phyloP scores from a whole-genome alignment of 1,140 invertebrate species.

The Oscheius sp. region DNA sequence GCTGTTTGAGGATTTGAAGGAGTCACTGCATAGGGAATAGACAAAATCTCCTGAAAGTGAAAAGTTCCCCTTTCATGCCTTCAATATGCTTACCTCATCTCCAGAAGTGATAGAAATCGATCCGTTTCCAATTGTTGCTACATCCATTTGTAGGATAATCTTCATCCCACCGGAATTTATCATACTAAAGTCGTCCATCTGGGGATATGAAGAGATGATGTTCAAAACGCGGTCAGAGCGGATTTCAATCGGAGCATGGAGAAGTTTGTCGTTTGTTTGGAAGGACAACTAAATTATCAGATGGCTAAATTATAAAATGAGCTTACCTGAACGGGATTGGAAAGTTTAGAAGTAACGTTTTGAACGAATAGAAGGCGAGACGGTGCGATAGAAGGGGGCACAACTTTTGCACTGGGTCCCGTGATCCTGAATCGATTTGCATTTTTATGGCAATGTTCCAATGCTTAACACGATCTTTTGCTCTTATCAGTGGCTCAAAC shows the following conservation, averaged over 20 bases:
- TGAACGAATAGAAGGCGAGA: no score
- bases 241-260: not conserved
- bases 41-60: not conserved
- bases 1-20: slow-evolving; percentile 4
- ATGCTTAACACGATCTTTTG: no score
- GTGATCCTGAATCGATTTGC: no score
- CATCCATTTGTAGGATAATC: not conserved
- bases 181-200: not conserved
- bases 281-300: no score
- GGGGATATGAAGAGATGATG: slow-evolving; percentile 2
- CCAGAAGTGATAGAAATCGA: not conserved
- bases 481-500: no score
- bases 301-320: no score
- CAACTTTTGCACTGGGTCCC: no score
- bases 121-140: slow-evolving; percentile 4
- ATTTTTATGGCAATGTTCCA: no score
- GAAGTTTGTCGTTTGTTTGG: not conserved
- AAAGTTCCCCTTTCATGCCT: not conserved
- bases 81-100: not conserved
- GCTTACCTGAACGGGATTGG: not conserved
- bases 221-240: not conserved
- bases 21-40: slow-evolving; percentile 1
- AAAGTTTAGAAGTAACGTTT: not conserved
- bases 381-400: no score
- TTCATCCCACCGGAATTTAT: not conserved